Conservation (phyloP, 1,140 invertebrate species). For the Macrobrachium rosenbergii region DNA sequence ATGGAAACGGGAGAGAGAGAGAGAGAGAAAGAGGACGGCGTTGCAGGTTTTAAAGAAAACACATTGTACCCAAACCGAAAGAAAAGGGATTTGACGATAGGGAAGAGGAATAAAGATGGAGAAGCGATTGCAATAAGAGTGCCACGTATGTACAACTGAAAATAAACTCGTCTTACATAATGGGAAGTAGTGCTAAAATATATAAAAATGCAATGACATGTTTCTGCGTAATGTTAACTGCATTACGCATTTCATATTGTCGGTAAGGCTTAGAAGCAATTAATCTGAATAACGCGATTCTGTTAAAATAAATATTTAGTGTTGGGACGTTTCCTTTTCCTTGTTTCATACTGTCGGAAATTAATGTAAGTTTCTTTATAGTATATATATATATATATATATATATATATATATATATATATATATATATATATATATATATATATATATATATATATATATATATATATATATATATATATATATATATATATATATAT, state of each 20-base stretch:
- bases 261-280: too few relatives aligned
- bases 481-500: conserved; percentile 11
- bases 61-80: background rate
- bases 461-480: conserved; percentile 11
- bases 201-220: too few relatives aligned
- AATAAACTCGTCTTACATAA: background rate
- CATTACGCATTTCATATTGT: too few relatives aligned
- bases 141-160: background rate
- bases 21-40: background rate
- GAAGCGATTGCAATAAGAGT: too few relatives aligned
- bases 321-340: too few relatives aligned
- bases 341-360: too few relatives aligned
- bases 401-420: conserved; percentile 11
- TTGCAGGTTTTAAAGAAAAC: background rate
- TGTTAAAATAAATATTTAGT: too few relatives aligned
- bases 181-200: background rate
- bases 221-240: too few relatives aligned
- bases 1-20: background rate
- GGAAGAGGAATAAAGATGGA: background rate
- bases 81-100: background rate
- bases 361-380: too few relatives aligned
- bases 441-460: background rate
- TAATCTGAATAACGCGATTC: too few relatives aligned
- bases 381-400: background rate
- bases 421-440: background rate